Conservation (phyloP, 1,140 invertebrate species). For the Leptonema lineaticorne region DNA sequence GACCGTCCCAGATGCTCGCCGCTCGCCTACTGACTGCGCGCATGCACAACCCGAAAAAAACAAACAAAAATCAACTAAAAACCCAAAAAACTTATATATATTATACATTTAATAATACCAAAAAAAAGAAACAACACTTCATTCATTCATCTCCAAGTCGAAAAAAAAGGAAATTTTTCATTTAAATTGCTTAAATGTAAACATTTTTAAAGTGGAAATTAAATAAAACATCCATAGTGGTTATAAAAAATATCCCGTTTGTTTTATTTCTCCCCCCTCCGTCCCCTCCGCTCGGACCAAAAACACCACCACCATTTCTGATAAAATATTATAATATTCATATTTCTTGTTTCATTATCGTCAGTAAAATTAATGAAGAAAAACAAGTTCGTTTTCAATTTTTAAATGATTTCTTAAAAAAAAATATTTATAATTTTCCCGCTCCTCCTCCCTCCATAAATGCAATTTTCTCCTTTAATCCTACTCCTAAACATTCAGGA, state of each 20-base stretch:
- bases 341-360: no score
- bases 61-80: no score
- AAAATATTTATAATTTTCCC: background rate
- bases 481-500: background rate
- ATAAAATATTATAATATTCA: no score
- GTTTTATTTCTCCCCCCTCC: slow-evolving; percentile 31
- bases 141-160: background rate
- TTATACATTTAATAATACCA: background rate
- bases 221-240: slow-evolving; percentile 44
- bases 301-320: background rate
- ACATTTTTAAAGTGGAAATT: slow-evolving; percentile 44
- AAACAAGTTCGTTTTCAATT: background rate
- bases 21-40: slow-evolving; percentile 30
- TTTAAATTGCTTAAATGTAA: slow-evolving; percentile 43
- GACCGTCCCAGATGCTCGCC: background rate
- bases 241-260: slow-evolving; percentile 37
- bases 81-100: no score
- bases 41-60: slow-evolving; percentile 22
- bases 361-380: no score
- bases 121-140: background rate
- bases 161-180: slow-evolving; percentile 37
- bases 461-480: background rate
- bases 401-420: background rate
- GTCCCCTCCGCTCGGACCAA: background rate
- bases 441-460: background rate